Conservation (phyloP, 2,888 invertebrate genomes). For the Drosophila neutralis region DNA sequence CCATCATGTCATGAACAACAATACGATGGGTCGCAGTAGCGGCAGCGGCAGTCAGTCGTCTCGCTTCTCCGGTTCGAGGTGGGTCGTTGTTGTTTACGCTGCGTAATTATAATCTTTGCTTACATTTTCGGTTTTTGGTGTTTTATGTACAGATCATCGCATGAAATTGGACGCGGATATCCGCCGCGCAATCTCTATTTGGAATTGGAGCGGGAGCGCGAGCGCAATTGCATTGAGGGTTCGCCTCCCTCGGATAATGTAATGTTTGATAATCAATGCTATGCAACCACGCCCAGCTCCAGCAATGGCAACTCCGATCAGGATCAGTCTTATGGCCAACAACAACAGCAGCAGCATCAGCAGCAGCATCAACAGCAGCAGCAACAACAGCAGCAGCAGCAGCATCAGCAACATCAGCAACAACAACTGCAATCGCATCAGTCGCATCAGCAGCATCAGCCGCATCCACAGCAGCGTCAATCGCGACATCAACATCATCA, state of each 20-base stretch:
- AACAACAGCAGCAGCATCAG: slow-evolving; percentile 63
- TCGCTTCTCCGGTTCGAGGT: slow-evolving; percentile 88
- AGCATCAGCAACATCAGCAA: slow-evolving; percentile 86
- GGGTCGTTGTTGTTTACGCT: slow-evolving; percentile 50
- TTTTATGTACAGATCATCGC: slow-evolving; percentile 86
- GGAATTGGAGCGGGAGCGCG: slow-evolving; percentile 92
- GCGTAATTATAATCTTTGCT: neutral
- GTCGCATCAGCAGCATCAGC: slow-evolving; percentile 73
- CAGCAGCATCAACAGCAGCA: slow-evolving; percentile 88
- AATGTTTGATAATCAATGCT: slow-evolving; percentile 97
- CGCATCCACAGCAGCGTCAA: slow-evolving; percentile 71
- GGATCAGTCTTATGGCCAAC: slow-evolving; percentile 89
- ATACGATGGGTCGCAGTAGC: slow-evolving; percentile 86
- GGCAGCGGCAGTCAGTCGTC: slow-evolving; percentile 88
- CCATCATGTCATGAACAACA: slow-evolving; percentile 87
- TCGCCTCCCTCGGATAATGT: slow-evolving; percentile 97
- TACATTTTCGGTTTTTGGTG: neutral
- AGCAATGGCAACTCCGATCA: slow-evolving; percentile 96
- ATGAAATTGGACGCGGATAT: slow-evolving; percentile 90
- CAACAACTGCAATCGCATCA: slow-evolving; percentile 44
- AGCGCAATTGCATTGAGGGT: slow-evolving; percentile 86
- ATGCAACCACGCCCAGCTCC: slow-evolving; percentile 96
- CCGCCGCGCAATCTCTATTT: slow-evolving; percentile 91
- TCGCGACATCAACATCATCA: slow-evolving; percentile 88
- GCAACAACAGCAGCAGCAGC: slow-evolving; percentile 86